Percentiles rank a stretch among this genome's conserved stretches.
Evolutionary conservation across 2,888 invertebrate genomes (phyloP).

Genomic region (Epistrophe grossulariae): DNA sequence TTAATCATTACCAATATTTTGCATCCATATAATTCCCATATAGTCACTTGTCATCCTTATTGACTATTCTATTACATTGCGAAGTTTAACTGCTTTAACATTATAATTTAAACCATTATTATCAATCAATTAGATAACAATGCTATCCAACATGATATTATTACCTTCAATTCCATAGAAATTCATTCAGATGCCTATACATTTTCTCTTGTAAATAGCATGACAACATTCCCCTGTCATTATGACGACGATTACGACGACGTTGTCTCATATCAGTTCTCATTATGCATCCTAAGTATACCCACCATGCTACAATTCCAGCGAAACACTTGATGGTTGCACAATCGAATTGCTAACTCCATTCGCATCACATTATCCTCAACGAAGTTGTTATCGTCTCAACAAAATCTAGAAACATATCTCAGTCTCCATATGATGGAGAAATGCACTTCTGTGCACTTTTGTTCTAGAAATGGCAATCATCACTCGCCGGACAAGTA

Average conservation of each 20-base stretch:
- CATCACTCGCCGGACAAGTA: constrained; percentile 40
- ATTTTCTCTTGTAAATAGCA: not conserved
- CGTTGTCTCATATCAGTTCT: constrained; percentile 21
- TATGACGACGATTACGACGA: not conserved
- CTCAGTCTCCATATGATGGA: not conserved
- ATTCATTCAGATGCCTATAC: constrained; percentile 1
- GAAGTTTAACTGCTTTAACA: not conserved
- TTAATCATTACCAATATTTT: not conserved
- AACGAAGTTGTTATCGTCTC: not conserved
- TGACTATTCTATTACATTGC: not conserved
- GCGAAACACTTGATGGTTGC: constrained; percentile 5
- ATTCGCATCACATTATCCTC: not conserved
- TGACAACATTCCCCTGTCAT: constrained; percentile 20
- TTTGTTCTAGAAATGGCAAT: constrained; percentile 68
- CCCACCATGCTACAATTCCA: constrained; percentile 30
- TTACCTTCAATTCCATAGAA: constrained; percentile 14
- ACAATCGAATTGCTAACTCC: constrained; percentile 16
- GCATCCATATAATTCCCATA: not conserved
- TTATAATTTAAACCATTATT: not conserved
- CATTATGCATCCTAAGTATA: constrained; percentile 55
- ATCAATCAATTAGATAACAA: constrained; percentile 35
- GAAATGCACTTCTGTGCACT: constrained; percentile 37
- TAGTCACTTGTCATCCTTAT: not conserved
- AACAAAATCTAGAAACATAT: not conserved
- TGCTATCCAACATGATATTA: constrained; percentile 10